These are phyloP conservation scores for Mungos mungo DNA, from an alignment of 2,113 vertebrate species.

Conservation along the genomic window DNA sequence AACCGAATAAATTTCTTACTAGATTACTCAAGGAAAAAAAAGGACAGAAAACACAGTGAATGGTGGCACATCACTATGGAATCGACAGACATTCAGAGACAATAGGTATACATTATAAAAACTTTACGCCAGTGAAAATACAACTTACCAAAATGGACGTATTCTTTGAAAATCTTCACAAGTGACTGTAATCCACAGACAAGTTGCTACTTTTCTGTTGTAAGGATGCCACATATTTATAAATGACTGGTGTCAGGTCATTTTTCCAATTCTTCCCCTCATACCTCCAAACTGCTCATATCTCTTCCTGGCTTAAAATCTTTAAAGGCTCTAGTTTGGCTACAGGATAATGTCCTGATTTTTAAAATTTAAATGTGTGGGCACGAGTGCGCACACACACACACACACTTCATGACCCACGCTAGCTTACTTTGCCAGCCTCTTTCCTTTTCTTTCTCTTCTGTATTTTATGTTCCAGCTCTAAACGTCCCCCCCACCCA, in stretches of 20 bases:
- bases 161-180: neutral
- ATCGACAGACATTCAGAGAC: neutral
- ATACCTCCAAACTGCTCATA: neutral
- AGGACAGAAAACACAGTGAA: neutral
- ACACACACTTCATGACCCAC: neutral
- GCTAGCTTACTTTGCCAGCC: neutral
- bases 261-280: neutral
- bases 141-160: neutral
- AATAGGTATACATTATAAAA: neutral
- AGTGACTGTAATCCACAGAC: neutral
- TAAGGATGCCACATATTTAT: neutral
- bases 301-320: neutral
- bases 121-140: neutral
- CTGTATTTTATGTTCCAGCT: neutral
- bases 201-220: neutral
- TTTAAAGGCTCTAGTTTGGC: neutral
- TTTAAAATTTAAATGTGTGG: neutral
- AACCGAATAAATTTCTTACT: neutral
- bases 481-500: neutral
- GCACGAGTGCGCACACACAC: fast-evolving
- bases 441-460: neutral
- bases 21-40: neutral
- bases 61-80: neutral
- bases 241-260: too few relatives aligned
- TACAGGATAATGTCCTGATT: neutral